These are phyloP conservation scores for Rapana venosa DNA, from an alignment of 2,888 invertebrate species.

Conservation along the genomic window DNA sequence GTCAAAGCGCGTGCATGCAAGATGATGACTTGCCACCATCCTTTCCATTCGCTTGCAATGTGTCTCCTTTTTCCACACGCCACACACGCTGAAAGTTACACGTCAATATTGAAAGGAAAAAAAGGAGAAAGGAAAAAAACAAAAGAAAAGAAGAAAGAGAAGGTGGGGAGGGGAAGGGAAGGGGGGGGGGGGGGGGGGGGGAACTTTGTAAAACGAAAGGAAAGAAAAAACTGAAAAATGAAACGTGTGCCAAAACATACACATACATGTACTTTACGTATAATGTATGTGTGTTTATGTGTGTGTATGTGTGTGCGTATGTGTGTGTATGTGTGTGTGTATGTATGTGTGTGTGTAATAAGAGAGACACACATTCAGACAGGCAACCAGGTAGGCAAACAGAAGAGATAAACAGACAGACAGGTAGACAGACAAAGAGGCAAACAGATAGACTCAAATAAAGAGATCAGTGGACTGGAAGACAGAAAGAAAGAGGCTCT, in stretches of 20 bases:
- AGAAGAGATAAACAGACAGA: not conserved
- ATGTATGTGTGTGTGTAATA: not conserved
- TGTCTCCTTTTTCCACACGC: no score
- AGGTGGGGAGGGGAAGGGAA: not conserved
- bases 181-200: not conserved
- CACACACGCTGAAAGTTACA: no score
- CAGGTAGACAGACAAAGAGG: not conserved
- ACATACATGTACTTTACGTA: not conserved
- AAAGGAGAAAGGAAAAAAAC: not conserved
- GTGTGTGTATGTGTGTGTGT: not conserved
- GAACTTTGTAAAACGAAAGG: not conserved
- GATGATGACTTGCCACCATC: no score
- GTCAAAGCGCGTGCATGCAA: no score
- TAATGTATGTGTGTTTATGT: not conserved
- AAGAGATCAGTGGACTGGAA: not conserved
- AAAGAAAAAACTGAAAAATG: not conserved
- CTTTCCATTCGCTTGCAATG: no score
- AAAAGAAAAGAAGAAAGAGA: not conserved
- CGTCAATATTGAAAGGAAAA: not conserved
- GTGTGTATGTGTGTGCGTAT: not conserved
- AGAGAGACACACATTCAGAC: not conserved
- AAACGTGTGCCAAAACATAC: not conserved
- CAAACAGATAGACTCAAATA: not conserved
- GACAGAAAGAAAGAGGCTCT: not conserved
- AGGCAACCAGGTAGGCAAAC: not conserved